Evolutionary conservation across 2,113 vertebrate genomes (phyloP).

Genomic region (Cyanoramphus novaezelandiae): DNA sequence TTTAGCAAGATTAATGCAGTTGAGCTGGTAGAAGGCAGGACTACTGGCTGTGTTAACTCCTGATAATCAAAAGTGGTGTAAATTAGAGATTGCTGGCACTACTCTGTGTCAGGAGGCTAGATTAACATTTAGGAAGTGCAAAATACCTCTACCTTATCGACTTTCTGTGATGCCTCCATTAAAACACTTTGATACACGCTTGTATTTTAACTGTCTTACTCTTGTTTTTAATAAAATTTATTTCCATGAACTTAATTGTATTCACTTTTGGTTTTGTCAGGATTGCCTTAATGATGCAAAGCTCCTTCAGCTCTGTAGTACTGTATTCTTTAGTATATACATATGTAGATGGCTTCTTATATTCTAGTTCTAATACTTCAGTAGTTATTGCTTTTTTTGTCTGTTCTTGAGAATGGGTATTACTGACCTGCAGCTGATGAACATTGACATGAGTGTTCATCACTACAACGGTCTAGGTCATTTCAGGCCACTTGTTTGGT

Average conservation of each 20-base stretch:
- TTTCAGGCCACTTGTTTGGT: neutral
- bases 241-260: neutral
- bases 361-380: neutral
- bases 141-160: neutral
- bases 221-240: neutral
- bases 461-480: neutral
- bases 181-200: neutral
- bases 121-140: neutral
- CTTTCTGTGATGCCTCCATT: neutral
- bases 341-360: neutral
- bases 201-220: neutral
- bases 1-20: neutral
- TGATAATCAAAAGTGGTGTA: neutral
- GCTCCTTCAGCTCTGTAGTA: neutral
- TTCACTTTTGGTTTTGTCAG: neutral
- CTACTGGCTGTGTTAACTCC: neutral
- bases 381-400: neutral
- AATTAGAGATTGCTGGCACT: neutral
- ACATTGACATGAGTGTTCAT: neutral
- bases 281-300: neutral
- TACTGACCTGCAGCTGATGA: neutral
- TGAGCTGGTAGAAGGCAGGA: neutral
- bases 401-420: neutral
- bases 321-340: neutral
- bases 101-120: neutral